Evolutionary conservation across 35 echinoderm and acorn worm species (phyloP).

Genomic region (Amphiura filiformis): DNA sequence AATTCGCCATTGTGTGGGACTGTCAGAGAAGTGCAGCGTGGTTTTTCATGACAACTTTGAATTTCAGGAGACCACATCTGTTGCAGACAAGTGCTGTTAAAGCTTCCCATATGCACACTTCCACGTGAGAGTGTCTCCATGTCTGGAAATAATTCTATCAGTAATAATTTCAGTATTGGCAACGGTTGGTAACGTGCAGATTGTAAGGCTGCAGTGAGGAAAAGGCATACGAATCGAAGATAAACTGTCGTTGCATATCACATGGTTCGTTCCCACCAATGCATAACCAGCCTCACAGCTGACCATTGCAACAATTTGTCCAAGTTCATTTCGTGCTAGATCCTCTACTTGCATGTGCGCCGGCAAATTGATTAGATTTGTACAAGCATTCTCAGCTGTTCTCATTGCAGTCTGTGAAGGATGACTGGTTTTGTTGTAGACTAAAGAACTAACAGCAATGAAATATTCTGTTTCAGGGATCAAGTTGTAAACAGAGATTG

Average conservation of each 20-base stretch:
- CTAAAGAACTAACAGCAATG: too few species aligned
- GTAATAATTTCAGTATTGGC: slow-evolving; percentile 25
- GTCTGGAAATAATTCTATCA: neutral
- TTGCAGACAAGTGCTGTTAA: slow-evolving; percentile 23
- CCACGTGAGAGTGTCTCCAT: slow-evolving; percentile 35
- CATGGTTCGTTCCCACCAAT: neutral
- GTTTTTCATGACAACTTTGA: slow-evolving; percentile 24
- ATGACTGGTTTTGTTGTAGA: too few species aligned
- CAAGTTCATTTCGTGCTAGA: too few species aligned
- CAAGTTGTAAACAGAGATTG: too few species aligned
- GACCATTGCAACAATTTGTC: too few species aligned
- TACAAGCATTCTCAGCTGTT: too few species aligned
- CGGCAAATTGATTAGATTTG: too few species aligned
- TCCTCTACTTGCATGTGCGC: too few species aligned
- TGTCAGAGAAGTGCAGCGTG: slow-evolving; percentile 10
- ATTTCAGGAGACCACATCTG: slow-evolving; percentile 33
- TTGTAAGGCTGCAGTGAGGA: neutral
- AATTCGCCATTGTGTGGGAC: neutral
- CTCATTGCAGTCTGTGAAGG: too few species aligned
- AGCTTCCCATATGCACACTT: slow-evolving; percentile 12
- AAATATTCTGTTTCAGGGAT: too few species aligned
- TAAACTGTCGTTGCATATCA: slow-evolving; percentile 13
- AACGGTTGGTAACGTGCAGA: slow-evolving; percentile 3
- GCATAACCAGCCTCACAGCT: slow-evolving; percentile 25
- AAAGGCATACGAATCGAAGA: too few species aligned